These are phyloP conservation scores for Clanis bilineata DNA, from an alignment of 2,888 invertebrate genomes.

Conservation along the genomic window DNA sequence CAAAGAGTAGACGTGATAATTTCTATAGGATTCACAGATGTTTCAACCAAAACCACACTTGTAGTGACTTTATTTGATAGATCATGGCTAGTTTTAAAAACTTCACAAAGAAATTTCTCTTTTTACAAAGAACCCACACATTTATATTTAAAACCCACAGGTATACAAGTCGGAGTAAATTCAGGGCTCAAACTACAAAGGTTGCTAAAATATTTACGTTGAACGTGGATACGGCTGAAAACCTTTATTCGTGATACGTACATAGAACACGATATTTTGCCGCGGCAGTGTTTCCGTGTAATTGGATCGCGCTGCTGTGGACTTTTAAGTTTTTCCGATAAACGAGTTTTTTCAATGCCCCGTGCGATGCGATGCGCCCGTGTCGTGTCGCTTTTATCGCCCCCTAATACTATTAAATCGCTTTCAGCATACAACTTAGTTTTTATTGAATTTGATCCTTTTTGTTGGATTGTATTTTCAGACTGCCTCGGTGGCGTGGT, in stretches of 20 bases:
- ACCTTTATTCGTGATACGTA: conserved; percentile 20
- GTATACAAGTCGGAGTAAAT: not conserved
- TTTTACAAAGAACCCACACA: not conserved
- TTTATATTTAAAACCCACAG: not conserved
- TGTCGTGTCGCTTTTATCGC: conserved; percentile 6
- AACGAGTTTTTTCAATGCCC: conserved; percentile 15
- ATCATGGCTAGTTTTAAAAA: too few species aligned
- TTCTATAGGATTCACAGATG: too few species aligned
- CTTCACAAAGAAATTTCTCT: not conserved
- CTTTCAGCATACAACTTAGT: not conserved
- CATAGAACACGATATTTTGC: conserved; percentile 22
- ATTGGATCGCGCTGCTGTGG: conserved; percentile 34
- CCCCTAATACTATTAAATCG: not conserved
- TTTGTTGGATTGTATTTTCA: not conserved
- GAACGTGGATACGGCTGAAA: conserved; percentile 16
- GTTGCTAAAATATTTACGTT: conserved; percentile 18
- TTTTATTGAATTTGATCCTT: not conserved
- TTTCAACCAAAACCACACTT: too few species aligned
- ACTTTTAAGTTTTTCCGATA: conserved; percentile 26
- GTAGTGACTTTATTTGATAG: too few species aligned
- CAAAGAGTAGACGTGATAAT: too few species aligned
- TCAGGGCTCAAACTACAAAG: conserved; percentile 14
- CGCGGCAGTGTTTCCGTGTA: conserved; percentile 34
- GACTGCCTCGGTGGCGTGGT: too few species aligned
- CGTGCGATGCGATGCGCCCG: conserved; percentile 7